Percentiles rank a stretch among this genome's conserved stretches.
These are phyloP conservation scores for Sebastolobus altivelis DNA, from an alignment of 2,797 vertebrate species.

Conservation along the genomic window DNA sequence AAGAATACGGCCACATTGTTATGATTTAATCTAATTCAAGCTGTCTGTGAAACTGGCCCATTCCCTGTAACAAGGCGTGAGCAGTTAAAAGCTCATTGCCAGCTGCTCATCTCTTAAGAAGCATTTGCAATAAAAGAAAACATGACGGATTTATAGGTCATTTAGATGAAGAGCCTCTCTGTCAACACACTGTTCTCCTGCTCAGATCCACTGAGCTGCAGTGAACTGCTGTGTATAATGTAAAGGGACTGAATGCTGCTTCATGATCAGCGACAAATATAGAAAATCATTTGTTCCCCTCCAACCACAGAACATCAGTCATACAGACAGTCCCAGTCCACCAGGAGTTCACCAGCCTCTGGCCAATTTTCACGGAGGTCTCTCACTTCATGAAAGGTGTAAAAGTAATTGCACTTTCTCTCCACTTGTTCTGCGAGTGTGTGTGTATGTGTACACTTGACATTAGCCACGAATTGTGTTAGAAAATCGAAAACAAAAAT, in stretches of 20 bases:
- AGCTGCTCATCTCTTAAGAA: background rate
- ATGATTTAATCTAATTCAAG: background rate
- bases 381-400: slow-evolving; percentile 41
- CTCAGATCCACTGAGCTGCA: slow-evolving; percentile 26
- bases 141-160: slow-evolving; percentile 7
- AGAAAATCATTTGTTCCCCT: slow-evolving; percentile 70
- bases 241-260: slow-evolving; percentile 25
- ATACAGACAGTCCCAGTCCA: slow-evolving; percentile 63
- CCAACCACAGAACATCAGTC: slow-evolving; percentile 63
- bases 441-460: slow-evolving; percentile 1
- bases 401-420: slow-evolving; percentile 56
- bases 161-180: slow-evolving; percentile 4
- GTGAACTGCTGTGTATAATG: slow-evolving; percentile 10
- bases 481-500: slow-evolving; percentile 55
- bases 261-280: slow-evolving; percentile 63
- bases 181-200: slow-evolving; percentile 25
- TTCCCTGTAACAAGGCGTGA: background rate
- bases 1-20: background rate
- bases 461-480: slow-evolving; percentile 27
- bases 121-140: background rate
- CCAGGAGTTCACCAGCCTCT: slow-evolving; percentile 60
- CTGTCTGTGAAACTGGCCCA: background rate
- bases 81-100: slow-evolving; percentile 1
- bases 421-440: background rate
- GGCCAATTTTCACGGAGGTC: slow-evolving; percentile 60